Evolutionary conservation across 1,140 invertebrate species (phyloP).

Genomic region (Drosophila melanica): DNA sequence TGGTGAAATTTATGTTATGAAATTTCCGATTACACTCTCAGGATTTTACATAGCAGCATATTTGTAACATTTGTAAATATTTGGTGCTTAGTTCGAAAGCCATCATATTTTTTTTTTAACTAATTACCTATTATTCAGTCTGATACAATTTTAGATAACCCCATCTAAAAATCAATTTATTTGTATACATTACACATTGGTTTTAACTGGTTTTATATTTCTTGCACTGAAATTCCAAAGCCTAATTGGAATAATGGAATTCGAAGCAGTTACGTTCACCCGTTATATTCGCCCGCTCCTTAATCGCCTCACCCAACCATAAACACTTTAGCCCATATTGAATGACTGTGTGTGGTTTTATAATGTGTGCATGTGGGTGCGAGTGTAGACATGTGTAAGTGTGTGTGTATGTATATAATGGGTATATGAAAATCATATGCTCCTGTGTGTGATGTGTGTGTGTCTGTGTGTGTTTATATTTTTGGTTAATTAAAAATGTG

Average conservation of each 20-base stretch:
- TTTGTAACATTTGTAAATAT: too few species aligned
- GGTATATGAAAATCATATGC: background rate
- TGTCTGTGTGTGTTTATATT: constrained; percentile 16
- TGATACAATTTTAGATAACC: too few species aligned
- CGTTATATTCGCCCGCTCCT: background rate
- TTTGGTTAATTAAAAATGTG: constrained; percentile 67
- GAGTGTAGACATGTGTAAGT: constrained; percentile 1
- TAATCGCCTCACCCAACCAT: constrained; percentile 34
- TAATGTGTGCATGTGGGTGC: constrained; percentile 14
- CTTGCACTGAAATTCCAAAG: background rate
- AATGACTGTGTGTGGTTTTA: constrained; percentile 42
- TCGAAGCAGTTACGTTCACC: constrained; percentile 8
- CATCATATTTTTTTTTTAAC: too few species aligned
- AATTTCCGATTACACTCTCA: background rate
- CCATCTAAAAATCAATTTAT: background rate
- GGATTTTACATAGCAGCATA: too few species aligned
- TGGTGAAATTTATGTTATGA: constrained; percentile 44
- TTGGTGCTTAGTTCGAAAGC: too few species aligned
- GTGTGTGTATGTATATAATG: background rate
- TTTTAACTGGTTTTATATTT: background rate
- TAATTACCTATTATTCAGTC: too few species aligned
- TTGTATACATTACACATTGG: background rate
- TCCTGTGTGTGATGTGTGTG: constrained; percentile 9
- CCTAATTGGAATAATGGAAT: constrained; percentile 32
- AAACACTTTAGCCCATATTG: constrained; percentile 46